Percentiles rank a stretch among this genome's conserved stretches.
phyloP scores from a whole-genome alignment of 2,797 vertebrate species.

The Gymnothorax javanicus region DNA sequence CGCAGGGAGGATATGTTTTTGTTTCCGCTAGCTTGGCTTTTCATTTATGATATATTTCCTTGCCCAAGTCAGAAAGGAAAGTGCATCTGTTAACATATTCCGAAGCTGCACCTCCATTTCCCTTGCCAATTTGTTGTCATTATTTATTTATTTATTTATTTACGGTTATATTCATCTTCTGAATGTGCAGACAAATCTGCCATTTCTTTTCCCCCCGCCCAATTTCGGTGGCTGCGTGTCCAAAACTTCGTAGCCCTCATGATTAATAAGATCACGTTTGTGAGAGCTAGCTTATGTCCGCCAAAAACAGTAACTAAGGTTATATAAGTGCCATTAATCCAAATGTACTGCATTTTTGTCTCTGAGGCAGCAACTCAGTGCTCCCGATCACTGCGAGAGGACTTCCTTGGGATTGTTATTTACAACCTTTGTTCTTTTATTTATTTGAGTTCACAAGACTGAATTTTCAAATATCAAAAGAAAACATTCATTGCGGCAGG shows the following conservation, averaged over 20 bases:
- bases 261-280: not conserved
- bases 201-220: not conserved
- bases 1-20: too few relatives aligned
- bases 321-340: not conserved
- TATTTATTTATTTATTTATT: too few relatives aligned
- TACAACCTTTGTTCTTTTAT: not conserved
- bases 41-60: not conserved
- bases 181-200: not conserved
- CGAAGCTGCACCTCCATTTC: not conserved
- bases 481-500: not conserved
- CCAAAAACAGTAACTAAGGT: not conserved
- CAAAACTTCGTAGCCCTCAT: not conserved
- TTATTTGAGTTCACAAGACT: not conserved
- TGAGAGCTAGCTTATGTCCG: not conserved
- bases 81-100: not conserved
- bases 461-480: not conserved
- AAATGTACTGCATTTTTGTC: not conserved
- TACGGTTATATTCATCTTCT: not conserved
- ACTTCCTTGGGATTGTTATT: not conserved
- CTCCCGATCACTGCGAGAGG: not conserved
- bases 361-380: not conserved
- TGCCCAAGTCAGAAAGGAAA: not conserved
- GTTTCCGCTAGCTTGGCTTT: not conserved
- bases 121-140: too few relatives aligned
- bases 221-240: not conserved